Evolutionary conservation across 2,888 invertebrate genomes (phyloP).

Genomic region (Gisinianus flammeolus): DNA sequence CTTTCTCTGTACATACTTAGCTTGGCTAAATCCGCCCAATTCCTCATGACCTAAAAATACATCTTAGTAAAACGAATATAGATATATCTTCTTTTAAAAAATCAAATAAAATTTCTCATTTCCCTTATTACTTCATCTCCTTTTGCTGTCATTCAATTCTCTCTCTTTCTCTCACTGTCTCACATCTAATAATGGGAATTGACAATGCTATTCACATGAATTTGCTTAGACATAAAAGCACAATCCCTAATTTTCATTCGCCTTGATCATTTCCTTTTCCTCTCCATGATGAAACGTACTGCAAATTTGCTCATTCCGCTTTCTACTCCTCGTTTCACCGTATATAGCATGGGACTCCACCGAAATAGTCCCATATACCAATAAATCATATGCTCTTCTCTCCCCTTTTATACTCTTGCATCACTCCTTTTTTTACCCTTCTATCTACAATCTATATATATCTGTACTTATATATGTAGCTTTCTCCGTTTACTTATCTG

Average conservation of each 20-base stretch:
- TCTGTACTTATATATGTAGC: constrained; percentile 7
- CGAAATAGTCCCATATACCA: not conserved
- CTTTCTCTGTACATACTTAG: not conserved
- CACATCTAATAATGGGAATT: not conserved
- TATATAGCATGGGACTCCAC: too few relatives aligned
- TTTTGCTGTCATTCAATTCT: not conserved
- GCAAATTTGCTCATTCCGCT: not conserved
- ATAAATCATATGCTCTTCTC: not conserved
- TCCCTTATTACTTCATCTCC: not conserved
- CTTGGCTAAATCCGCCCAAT: not conserved
- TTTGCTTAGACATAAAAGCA: not conserved
- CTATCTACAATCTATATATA: not conserved
- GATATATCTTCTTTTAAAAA: not conserved
- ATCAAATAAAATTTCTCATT: not conserved
- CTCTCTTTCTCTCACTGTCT: not conserved
- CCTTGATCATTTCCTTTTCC: not conserved
- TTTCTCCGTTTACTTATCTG: too few relatives aligned
- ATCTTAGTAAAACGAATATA: not conserved
- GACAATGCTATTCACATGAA: not conserved
- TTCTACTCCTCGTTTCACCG: too few relatives aligned
- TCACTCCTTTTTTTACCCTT: not conserved
- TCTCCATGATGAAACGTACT: not conserved
- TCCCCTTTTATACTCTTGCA: not conserved
- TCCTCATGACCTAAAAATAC: not conserved
- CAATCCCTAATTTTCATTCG: not conserved